phyloP scores from a whole-genome alignment of 1,140 invertebrate species.

The Euschistus heros region DNA sequence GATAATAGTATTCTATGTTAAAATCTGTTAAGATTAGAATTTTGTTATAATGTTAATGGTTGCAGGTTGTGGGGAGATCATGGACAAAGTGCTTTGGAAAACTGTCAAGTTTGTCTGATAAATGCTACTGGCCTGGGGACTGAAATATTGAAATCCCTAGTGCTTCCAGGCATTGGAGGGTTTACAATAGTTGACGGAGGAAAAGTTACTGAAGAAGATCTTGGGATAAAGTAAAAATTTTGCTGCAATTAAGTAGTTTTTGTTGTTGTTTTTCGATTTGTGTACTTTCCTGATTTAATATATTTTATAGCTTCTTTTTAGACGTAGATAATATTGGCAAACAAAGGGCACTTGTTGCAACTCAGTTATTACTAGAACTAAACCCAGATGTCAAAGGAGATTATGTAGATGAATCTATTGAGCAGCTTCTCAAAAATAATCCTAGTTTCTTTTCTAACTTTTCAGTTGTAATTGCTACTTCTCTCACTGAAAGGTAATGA shows the following conservation, averaged over 20 bases:
- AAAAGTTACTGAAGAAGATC: slow-evolving; percentile 76
- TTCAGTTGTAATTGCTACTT: slow-evolving; percentile 76
- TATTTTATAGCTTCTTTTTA: slow-evolving; percentile 67
- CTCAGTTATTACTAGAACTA: slow-evolving; percentile 73
- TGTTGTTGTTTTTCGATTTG: slow-evolving; percentile 16
- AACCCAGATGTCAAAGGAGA: slow-evolving; percentile 89
- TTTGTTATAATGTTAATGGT: slow-evolving; percentile 25
- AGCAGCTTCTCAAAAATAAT: slow-evolving; percentile 72
- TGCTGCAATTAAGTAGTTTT: not conserved
- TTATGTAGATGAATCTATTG: slow-evolving; percentile 78
- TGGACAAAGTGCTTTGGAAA: slow-evolving; percentile 81
- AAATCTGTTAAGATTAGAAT: not conserved
- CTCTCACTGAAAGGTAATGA: slow-evolving; percentile 73
- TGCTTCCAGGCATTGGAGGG: slow-evolving; percentile 89
- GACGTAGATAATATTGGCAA: slow-evolving; percentile 66
- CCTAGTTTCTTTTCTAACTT: slow-evolving; percentile 84
- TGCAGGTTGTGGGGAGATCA: slow-evolving; percentile 92
- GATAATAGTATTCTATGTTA: not conserved
- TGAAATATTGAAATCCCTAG: slow-evolving; percentile 88
- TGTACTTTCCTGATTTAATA: not conserved
- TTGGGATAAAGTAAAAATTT: slow-evolving; percentile 69
- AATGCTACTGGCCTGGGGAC: slow-evolving; percentile 90
- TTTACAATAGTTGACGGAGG: slow-evolving; percentile 91
- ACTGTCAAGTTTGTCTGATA: slow-evolving; percentile 82
- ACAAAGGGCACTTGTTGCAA: slow-evolving; percentile 71